A percentile compares a stretch with the other conserved stretches of the same genome.
These are phyloP conservation scores for Myrmecophaga tridactyla DNA, from an alignment of 2,113 vertebrate species.

Conservation along the genomic window DNA sequence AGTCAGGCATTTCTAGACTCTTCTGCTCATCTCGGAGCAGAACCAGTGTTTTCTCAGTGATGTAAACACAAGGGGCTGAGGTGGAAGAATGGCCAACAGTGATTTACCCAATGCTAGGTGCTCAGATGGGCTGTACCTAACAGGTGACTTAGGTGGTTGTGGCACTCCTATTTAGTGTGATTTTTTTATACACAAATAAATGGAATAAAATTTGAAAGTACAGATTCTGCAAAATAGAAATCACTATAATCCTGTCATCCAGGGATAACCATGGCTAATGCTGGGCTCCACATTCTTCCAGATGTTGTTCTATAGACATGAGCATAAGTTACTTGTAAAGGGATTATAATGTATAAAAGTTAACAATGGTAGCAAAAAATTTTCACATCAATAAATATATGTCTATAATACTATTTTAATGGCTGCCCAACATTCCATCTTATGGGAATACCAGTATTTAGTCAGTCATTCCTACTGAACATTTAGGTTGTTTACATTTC, in stretches of 20 bases:
- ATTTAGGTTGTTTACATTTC: not conserved
- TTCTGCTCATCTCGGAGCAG: not conserved
- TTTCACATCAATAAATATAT: not conserved
- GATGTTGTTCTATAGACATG: not conserved
- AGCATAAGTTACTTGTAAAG: not conserved
- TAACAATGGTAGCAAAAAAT: not conserved
- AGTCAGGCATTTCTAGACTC: not conserved
- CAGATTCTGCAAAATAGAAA: not conserved
- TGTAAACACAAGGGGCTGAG: not conserved
- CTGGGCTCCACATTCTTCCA: not conserved
- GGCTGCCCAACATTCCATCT: not conserved
- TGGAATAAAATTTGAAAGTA: conserved; percentile 2
- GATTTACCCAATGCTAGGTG: not conserved
- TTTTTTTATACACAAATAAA: conserved; percentile 8
- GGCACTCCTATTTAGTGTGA: not conserved
- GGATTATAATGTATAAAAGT: not conserved
- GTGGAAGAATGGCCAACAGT: not conserved
- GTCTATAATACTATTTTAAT: conserved; percentile 27
- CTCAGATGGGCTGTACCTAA: not conserved
- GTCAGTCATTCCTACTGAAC: not conserved
- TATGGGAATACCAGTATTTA: not conserved
- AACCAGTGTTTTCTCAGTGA: not conserved
- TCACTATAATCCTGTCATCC: not conserved
- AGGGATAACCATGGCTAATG: not conserved
- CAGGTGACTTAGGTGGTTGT: not conserved